A percentile compares a stretch with the other conserved stretches of the same genome.
phyloP scores from a whole-genome alignment of 1,140 invertebrate species.

The Drosophila albomicans region DNA sequence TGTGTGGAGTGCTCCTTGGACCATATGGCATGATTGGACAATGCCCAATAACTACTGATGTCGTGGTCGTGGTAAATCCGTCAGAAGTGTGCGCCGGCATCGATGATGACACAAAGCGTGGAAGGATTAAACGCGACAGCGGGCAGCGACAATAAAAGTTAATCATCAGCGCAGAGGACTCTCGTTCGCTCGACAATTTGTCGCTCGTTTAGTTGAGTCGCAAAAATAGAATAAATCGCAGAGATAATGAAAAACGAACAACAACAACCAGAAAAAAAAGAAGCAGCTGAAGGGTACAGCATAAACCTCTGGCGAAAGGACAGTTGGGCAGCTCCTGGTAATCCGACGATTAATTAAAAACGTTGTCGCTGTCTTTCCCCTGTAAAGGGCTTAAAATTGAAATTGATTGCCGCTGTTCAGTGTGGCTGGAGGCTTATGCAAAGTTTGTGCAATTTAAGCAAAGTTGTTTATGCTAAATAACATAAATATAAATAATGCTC shows the following conservation, averaged over 20 bases:
- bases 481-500: constrained; percentile 68
- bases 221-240: constrained; percentile 80
- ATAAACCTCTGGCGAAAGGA: constrained; percentile 55
- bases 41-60: constrained; percentile 12
- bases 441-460: constrained; percentile 70
- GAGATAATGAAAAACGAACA: constrained; percentile 74
- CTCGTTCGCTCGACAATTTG: constrained; percentile 64
- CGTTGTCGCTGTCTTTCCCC: constrained; percentile 73
- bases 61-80: constrained; percentile 59
- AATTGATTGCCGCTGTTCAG: constrained; percentile 68
- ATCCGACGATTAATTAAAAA: constrained; percentile 83
- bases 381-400: constrained; percentile 80
- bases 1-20: constrained; percentile 27
- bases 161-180: constrained; percentile 53
- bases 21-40: constrained; percentile 64
- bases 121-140: constrained; percentile 69
- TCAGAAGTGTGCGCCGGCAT: constrained; percentile 62
- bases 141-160: constrained; percentile 70
- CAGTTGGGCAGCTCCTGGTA: constrained; percentile 58
- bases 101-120: constrained; percentile 74
- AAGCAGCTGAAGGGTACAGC: constrained; percentile 60
- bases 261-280: constrained; percentile 56
- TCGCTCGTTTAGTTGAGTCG: constrained; percentile 80
- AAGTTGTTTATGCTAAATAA: constrained; percentile 62
- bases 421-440: constrained; percentile 55